Evolutionary conservation across 1,140 invertebrate species (phyloP).

Genomic region (Aphelinus certus): DNA sequence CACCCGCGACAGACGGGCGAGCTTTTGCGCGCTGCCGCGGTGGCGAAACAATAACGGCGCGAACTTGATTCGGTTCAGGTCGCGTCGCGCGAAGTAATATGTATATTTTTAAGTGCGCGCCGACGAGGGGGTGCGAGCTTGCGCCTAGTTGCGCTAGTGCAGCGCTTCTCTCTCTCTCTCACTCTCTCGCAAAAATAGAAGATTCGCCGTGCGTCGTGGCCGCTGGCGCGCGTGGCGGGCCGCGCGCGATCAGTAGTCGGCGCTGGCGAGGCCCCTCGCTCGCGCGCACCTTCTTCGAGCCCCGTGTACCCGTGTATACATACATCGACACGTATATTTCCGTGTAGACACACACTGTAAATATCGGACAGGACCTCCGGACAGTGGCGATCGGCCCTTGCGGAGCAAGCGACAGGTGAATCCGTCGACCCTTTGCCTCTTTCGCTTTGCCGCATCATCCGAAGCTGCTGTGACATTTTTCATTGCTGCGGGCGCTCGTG

Average conservation of each 20-base stretch:
- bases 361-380: no score
- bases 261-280: conserved; percentile 9
- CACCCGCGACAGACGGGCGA: no score
- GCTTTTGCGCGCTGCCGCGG: no score
- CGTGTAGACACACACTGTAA: no score
- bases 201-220: conserved; percentile 3
- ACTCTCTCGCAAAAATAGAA: conserved; percentile 35
- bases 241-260: not conserved
- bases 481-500: no score
- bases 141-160: conserved; percentile 10
- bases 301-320: not conserved
- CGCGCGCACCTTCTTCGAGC: not conserved
- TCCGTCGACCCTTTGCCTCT: not conserved
- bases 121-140: not conserved
- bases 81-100: not conserved
- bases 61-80: conserved; percentile 3
- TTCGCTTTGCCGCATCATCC: not conserved
- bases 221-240: not conserved
- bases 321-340: no score
- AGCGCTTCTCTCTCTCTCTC: not conserved
- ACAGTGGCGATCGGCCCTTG: not conserved
- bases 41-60: not conserved
- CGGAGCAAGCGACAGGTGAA: conserved; percentile 25
- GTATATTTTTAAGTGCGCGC: conserved; percentile 29
- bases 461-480: no score